phyloP scores from a whole-genome alignment of 2,113 vertebrate species.

The Etheostoma cragini region DNA sequence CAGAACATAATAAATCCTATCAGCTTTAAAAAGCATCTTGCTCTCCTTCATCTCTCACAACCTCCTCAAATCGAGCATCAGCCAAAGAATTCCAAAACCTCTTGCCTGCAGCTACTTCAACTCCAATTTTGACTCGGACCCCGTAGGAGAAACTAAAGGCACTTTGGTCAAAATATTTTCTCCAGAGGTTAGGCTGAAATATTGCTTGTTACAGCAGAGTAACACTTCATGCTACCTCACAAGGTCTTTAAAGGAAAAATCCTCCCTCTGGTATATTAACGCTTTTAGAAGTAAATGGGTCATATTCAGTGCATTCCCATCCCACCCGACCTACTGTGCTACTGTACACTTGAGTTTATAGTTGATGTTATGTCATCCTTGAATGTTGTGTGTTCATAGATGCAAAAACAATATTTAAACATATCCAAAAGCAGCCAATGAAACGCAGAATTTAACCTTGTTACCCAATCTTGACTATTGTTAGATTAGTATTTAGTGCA shows the following conservation, averaged over 20 bases:
- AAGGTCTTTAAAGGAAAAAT: constrained; percentile 38
- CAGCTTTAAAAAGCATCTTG: constrained; percentile 65
- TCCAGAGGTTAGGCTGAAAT: constrained; percentile 62
- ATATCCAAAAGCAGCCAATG: not conserved
- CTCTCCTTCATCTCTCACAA: constrained; percentile 58
- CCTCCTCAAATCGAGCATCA: constrained; percentile 44
- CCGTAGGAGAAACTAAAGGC: constrained; percentile 46
- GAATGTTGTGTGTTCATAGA: not conserved
- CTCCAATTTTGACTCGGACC: constrained; percentile 58
- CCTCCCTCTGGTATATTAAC: constrained; percentile 49
- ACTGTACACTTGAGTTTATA: constrained; percentile 9
- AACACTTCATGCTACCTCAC: constrained; percentile 44
- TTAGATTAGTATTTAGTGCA: not conserved
- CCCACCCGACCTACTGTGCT: not conserved
- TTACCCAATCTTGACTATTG: not conserved
- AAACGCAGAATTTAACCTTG: not conserved
- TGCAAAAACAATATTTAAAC: not conserved
- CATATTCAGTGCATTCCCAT: not conserved
- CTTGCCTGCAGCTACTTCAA: constrained; percentile 69
- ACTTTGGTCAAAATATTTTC: constrained; percentile 55
- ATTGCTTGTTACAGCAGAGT: constrained; percentile 31
- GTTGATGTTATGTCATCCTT: not conserved
- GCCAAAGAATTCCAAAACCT: constrained; percentile 53
- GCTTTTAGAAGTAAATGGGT: constrained; percentile 36
- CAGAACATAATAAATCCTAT: constrained; percentile 68